Conservation (phyloP, 35 echinoderm and acorn worm species). For the Strongylocentrotus purpuratus region DNA sequence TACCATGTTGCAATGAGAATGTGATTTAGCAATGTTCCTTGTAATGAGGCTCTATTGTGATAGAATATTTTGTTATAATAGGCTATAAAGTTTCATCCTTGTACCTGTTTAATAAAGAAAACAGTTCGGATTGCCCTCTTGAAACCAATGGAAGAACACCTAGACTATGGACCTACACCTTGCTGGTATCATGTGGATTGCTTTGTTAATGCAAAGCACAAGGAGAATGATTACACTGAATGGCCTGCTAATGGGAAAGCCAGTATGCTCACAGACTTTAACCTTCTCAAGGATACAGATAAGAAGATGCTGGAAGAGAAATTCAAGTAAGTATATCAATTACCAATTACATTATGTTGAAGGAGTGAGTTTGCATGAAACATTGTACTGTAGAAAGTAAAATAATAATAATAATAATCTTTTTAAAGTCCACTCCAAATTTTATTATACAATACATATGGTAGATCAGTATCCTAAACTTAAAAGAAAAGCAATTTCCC, state of each 20-base stretch:
- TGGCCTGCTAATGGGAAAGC: constrained; percentile 68
- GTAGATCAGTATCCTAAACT: too few species aligned
- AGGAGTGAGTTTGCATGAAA: too few species aligned
- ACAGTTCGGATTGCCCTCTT: constrained; percentile 59
- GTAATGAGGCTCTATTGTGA: background rate
- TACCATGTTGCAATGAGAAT: background rate
- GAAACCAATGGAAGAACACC: constrained; percentile 30
- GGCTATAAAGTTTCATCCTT: background rate
- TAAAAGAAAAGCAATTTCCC: too few species aligned
- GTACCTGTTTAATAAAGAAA: constrained; percentile 52
- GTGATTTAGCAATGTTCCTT: background rate
- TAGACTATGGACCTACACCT: constrained; percentile 60
- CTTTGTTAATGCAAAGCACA: constrained; percentile 58
- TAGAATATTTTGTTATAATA: background rate
- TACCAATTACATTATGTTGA: background rate
- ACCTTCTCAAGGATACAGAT: constrained; percentile 63
- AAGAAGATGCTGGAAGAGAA: constrained; percentile 81
- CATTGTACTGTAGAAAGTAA: too few species aligned
- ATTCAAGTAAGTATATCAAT: constrained; percentile 57
- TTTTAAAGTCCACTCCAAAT: too few species aligned
- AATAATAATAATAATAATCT: too few species aligned
- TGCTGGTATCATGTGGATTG: constrained; percentile 94
- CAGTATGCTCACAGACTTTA: constrained; percentile 58
- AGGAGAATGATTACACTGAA: constrained; percentile 53
- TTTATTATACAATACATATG: too few species aligned